Evolutionary conservation across 1,140 invertebrate genomes (phyloP), one percentile per base, ranked within the genome.

Genomic region (Drosophila suzukii): DNA sequence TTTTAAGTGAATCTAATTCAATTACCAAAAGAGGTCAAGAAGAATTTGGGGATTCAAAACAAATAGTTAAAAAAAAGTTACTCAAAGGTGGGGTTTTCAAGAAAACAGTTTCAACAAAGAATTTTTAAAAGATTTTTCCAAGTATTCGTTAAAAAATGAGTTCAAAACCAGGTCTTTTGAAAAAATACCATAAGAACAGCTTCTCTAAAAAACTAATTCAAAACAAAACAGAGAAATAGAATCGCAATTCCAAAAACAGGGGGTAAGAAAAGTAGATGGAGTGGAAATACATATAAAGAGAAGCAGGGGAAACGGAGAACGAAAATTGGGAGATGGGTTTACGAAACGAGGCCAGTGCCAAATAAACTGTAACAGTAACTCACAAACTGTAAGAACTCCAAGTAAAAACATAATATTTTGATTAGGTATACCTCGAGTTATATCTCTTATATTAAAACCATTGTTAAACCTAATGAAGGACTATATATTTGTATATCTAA

Each of bases 1-100:
- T 38, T 50, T 75, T 49, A 65, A 50, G 34, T 68, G 27, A 36
- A 4, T 41, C 75, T 88, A 78, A 89, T 84, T 84, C 44, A 81
- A 73, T 83, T 84, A 70, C 39, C 61, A 55, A 17, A 55, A 62
- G 30, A 50, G 30, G 15, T 49, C 6, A 5, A 20, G 20, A 11
- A n/a, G 7, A 20, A 20, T 20, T 20, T 6, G 38, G 27, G 27
- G 27, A 3, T 27, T 3, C 27, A 27, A 27, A 44, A 47, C 17
- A 24, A 4, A 11, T 5, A 17, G 20, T 50, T 13, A 4, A 54
- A 43, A 66, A 66, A 51, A 20, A 39, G 32, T 30, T n/a, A 51
- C 36, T 20, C 27, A 46, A 47, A 61, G 17, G 10, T 6, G 20
- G 12, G n/a, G 20, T 27, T 34, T 8, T 0, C 20, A 20, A 20